A percentile compares a stretch with the other conserved stretches of the same genome.
These are phyloP conservation scores for Andrena flavipes DNA, from an alignment of 2,888 invertebrate genomes.

Conservation along the genomic window DNA sequence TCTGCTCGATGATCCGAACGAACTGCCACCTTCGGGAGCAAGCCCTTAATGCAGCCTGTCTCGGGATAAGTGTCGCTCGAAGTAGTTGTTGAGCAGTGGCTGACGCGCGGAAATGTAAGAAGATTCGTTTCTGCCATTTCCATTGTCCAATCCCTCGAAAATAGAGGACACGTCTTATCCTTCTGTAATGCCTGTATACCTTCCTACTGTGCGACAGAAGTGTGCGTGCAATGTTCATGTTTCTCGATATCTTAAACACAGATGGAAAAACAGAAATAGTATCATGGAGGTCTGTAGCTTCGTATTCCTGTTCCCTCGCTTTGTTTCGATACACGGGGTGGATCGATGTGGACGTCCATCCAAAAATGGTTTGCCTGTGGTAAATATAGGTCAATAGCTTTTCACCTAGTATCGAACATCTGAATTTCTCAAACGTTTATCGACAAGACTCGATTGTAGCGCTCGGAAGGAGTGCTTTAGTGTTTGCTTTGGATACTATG, in stretches of 20 bases:
- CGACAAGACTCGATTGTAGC: neutral
- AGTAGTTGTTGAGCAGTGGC: neutral
- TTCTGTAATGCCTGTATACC: too few relatives aligned
- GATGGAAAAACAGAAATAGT: neutral
- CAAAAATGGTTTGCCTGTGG: slow-evolving; percentile 4
- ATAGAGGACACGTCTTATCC: too few relatives aligned
- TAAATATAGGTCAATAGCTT: slow-evolving; percentile 14
- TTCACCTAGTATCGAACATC: slow-evolving; percentile 11
- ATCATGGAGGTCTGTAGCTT: neutral
- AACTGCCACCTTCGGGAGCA: slow-evolving; percentile 67
- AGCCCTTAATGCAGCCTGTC: slow-evolving; percentile 54
- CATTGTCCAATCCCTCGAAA: too few relatives aligned
- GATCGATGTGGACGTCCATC: slow-evolving; percentile 13
- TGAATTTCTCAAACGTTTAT: slow-evolving; percentile 12
- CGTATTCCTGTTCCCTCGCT: neutral
- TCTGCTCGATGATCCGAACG: slow-evolving; percentile 74
- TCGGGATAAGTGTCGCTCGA: slow-evolving; percentile 7
- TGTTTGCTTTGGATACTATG: neutral
- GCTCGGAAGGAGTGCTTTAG: neutral
- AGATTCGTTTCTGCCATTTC: neutral
- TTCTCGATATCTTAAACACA: neutral
- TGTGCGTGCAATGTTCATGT: neutral
- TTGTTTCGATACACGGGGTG: slow-evolving; percentile 19
- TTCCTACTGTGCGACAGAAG: too few relatives aligned
- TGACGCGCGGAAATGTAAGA: neutral